Percentiles rank a stretch among this genome's conserved stretches.
Evolutionary conservation across 2,113 vertebrate species (phyloP).

Genomic region (Reinhardtius hippoglossoides): DNA sequence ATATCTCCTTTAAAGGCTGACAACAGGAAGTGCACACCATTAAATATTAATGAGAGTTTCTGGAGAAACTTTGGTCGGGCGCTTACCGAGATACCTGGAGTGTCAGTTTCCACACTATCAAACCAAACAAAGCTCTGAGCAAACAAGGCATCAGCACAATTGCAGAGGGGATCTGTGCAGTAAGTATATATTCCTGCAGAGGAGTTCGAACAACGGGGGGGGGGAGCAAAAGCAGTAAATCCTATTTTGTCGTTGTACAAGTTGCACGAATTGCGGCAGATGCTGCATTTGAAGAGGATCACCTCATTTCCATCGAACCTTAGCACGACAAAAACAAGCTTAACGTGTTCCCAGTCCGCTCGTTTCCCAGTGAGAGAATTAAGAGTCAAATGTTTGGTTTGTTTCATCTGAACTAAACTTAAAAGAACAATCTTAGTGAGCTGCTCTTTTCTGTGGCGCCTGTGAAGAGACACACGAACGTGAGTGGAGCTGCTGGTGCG

Average conservation of each 20-base stretch:
- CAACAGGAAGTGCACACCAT: neutral
- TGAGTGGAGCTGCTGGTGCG: no score
- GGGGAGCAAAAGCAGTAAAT: neutral
- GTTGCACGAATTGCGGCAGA: no score
- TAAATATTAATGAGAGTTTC: conserved; percentile 40
- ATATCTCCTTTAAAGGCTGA: neutral
- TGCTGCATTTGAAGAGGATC: no score
- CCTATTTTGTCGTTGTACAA: neutral
- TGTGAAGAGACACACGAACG: no score
- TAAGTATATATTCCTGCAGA: neutral
- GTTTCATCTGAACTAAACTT: no score
- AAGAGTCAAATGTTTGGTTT: no score
- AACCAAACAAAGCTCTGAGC: conserved; percentile 32
- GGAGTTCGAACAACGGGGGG: neutral
- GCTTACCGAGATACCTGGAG: neutral
- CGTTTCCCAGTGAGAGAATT: no score
- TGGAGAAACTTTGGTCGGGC: neutral
- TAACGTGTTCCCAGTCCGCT: neutral
- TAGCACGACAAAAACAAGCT: neutral
- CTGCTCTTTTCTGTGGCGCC: no score
- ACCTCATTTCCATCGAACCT: neutral
- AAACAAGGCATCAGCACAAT: conserved; percentile 5
- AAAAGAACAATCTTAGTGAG: no score
- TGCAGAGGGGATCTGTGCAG: neutral
- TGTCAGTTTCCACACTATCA: conserved; percentile 32